Percentiles rank a stretch among this genome's conserved stretches.
These are phyloP conservation scores for Scelioninae gen. 1 DNA, from an alignment of 2,888 invertebrate species.

Conservation along the genomic window DNA sequence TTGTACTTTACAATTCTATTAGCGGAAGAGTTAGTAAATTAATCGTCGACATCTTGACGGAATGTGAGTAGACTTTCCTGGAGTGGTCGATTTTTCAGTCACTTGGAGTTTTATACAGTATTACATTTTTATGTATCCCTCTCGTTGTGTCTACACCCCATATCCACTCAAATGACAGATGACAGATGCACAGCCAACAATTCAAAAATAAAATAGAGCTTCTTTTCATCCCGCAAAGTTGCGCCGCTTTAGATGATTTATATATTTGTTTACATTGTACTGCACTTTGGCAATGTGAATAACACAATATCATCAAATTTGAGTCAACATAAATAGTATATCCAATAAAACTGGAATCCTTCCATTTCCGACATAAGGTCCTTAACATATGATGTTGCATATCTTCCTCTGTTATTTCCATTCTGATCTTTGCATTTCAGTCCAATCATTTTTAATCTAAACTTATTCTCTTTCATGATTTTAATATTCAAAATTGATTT, in stretches of 20 bases:
- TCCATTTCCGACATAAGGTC: too few species aligned
- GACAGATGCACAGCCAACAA: conserved; percentile 77
- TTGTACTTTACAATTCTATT: too few species aligned
- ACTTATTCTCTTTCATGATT: too few species aligned
- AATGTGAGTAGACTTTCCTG: not conserved
- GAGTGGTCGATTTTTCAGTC: conserved; percentile 39
- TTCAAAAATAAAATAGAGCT: conserved; percentile 75
- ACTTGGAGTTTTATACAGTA: conserved; percentile 34
- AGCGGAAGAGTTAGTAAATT: too few species aligned
- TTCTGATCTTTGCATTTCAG: too few species aligned
- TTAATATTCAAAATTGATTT: too few species aligned
- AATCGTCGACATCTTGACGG: too few species aligned
- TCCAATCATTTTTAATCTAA: too few species aligned
- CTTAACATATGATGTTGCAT: too few species aligned
- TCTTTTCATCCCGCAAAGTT: conserved; percentile 65
- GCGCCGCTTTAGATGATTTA: conserved; percentile 82
- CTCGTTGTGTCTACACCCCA: conserved; percentile 67
- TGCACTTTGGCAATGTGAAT: conserved; percentile 51
- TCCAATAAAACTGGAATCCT: not conserved
- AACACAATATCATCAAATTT: conserved; percentile 37
- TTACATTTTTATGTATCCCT: conserved; percentile 64
- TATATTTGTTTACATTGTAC: conserved; percentile 77
- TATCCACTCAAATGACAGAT: conserved; percentile 77
- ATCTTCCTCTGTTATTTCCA: too few species aligned
- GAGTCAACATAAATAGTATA: conserved; percentile 10